Conservation (phyloP, 1,140 invertebrate genomes). For the Pristionchus pacificus region DNA sequence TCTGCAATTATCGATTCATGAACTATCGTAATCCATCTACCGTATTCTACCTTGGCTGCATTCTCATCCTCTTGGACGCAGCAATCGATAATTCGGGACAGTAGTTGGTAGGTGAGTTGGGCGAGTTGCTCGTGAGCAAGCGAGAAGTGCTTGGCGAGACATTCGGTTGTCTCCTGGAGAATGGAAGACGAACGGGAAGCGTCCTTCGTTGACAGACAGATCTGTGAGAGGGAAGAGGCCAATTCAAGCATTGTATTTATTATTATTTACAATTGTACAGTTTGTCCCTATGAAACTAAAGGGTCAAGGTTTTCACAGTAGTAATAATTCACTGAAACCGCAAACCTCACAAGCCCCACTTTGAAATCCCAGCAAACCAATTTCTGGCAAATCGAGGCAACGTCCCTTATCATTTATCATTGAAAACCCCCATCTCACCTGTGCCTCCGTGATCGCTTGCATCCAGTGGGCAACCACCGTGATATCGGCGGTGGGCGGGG, state of each 20-base stretch:
- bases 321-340: no score
- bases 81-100: slow-evolving; percentile 34
- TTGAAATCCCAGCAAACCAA: no score
- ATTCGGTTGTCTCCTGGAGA: slow-evolving; percentile 30
- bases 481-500: slow-evolving; percentile 33
- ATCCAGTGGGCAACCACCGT: slow-evolving; percentile 47
- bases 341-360: no score
- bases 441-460: slow-evolving; percentile 42
- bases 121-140: slow-evolving; percentile 32
- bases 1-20: slow-evolving; percentile 1
- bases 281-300: no score
- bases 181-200: slow-evolving; percentile 23
- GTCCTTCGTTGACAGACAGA: slow-evolving; percentile 39
- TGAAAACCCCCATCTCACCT: no score
- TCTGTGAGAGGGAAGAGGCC: background rate
- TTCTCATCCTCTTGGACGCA: slow-evolving; percentile 37
- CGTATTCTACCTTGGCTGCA: slow-evolving; percentile 19
- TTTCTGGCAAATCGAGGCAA: no score
- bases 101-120: slow-evolving; percentile 30
- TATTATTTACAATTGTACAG: no score
- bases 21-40: no score
- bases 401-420: no score
- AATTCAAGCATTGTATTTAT: no score
- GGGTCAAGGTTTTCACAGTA: no score
- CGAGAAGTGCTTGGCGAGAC: slow-evolving; percentile 39